Evolutionary conservation across 2,797 vertebrate species (phyloP), one percentile per base, ranked within the genome.

Genomic region (Periophthalmus magnuspinnatus): DNA sequence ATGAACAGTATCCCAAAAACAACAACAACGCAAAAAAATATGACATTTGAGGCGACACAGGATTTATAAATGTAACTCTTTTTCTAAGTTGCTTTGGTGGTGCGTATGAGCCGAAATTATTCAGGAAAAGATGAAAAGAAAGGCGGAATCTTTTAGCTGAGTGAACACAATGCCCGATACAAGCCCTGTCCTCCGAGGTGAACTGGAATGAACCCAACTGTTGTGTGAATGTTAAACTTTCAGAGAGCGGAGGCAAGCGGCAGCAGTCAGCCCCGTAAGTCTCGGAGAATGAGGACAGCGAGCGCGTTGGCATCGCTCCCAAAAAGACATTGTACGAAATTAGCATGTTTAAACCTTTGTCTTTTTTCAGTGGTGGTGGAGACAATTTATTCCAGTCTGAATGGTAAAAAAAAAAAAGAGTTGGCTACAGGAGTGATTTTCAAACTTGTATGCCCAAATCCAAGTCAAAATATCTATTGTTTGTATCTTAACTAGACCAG

Each of bases 211-310:
- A 47, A 28, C 61, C 24, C 61, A 3, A 10, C 22, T 19, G 61
- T 47, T 62, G 41, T 64, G 61, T 28, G 41, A 28, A 62, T 41
- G n/a, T 62, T 24, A 45, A 62, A 62, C 41, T 47, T 63, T 47
- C 14, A 2, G 58, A 19, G n/a, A 19, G n/a, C 58, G 34, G 34
- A 61, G 41, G 22, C 21, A 64, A 64, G 22, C 6, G 8, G 13
- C 13, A 28, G 22, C 21, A 28, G 41, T 7, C 13, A 22, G 21
- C 21, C 13, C 36, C 6, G 36, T 24, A 61, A 33, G 17, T 24
- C 28, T 64, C 22, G 19, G n/a, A 13, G 22, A 7, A 22, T 47
- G 2, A 28, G 38, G 6, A 47, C 21, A 14, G 60, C 22, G 45
- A 14, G 4, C 59, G 38, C n/a, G 36, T n/a, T 36, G 32, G n/a